These are phyloP conservation scores for Cyphomyrus discorhynchus DNA, from an alignment of 2,113 vertebrate species.

Conservation along the genomic window DNA sequence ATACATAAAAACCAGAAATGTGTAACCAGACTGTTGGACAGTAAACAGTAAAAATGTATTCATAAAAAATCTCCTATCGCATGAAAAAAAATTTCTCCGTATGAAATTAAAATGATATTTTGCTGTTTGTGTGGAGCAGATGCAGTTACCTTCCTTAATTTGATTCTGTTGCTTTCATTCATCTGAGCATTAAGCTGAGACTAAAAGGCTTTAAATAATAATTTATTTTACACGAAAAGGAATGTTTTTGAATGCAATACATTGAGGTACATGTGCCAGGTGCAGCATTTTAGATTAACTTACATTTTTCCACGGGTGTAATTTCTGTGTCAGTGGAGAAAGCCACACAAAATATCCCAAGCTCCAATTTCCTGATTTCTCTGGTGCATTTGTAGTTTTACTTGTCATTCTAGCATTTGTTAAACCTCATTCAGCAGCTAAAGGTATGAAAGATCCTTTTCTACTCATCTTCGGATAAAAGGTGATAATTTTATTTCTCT, in stretches of 20 bases:
- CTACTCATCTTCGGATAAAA: conserved; percentile 30
- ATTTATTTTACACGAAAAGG: background rate
- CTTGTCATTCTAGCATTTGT: background rate
- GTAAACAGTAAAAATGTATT: background rate
- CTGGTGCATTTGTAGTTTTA: background rate
- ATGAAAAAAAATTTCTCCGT: background rate
- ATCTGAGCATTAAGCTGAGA: background rate
- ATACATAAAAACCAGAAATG: background rate
- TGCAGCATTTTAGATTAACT: background rate
- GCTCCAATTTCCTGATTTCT: background rate
- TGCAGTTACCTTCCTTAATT: background rate
- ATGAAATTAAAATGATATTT: background rate
- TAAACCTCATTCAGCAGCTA: background rate
- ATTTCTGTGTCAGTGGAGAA: background rate
- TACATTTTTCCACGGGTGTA: background rate
- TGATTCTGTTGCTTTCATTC: background rate
- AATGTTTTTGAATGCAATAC: background rate
- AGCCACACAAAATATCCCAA: background rate
- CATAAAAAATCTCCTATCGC: background rate
- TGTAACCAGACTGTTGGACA: background rate
- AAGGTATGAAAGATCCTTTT: conserved; percentile 18
- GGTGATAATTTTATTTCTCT: conserved; percentile 15
- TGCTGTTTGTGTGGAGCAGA: background rate
- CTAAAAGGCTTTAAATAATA: background rate
- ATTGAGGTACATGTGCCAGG: background rate